Evolutionary conservation across 2,797 vertebrate species (phyloP), one percentile per base, ranked within the genome.

Genomic region (Delichon dasypus): DNA sequence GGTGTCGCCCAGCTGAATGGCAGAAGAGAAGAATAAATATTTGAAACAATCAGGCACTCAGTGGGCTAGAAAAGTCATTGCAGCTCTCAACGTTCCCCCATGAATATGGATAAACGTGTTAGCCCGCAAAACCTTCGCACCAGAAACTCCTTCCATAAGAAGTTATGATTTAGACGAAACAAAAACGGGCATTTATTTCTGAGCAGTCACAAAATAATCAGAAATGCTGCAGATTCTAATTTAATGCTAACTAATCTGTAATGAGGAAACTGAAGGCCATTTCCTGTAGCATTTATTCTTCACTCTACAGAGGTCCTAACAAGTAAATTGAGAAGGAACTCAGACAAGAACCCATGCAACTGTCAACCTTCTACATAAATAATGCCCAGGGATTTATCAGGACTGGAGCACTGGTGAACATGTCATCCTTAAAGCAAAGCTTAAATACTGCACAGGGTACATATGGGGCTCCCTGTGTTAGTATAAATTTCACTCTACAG

Each of bases 1-100:
- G 3, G 98, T 99, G 97, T 99, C 99, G 2, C 99, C 98, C 92
- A 99, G 98, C 99, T 99, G 98, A 88, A 65, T 4, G 72, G 78
- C 84, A 82, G 90, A 72, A 95, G 45, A 45, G 45, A 61, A 96
- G 93, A 95, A 97, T 54, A 97, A 97, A 96, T 88, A 95, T 93
- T 96, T 95, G 75, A 92, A 96, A 96, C 85, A 85, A 94, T 87
- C 73, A 94, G 95, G 90, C 80, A 93, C 87, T 96, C 82, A 93
- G 54, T 60, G 87, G 86, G 65, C 84, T 96, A 95, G 64, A 96
- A 97, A 97, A 97, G 88, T 67, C 95, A 97, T 97, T 95, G 96
- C 40, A 85, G 70, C 73, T 93, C 92, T 93, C 85, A 64, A 1
- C 21, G 34, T 34, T 78, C 45, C 32, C 66, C 64, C 66, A 93